Percentiles rank a stretch among this genome's conserved stretches.
phyloP scores from a whole-genome alignment of 2,888 invertebrate genomes.

The Perizoma flavofasciatum region DNA sequence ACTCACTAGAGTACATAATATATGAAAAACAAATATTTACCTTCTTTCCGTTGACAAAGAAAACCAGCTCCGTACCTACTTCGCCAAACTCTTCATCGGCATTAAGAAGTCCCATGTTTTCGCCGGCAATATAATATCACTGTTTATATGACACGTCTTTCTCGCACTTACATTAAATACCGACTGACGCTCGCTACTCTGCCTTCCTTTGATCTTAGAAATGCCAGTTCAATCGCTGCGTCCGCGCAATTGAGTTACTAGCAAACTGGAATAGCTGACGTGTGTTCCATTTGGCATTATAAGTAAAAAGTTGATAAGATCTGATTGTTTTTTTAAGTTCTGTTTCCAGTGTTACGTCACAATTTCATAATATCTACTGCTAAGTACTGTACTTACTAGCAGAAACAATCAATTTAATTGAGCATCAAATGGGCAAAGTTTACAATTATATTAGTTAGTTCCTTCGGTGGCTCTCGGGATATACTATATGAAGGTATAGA shows the following conservation, averaged over 20 bases:
- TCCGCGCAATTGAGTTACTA: conserved; percentile 10
- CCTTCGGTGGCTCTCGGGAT: no score
- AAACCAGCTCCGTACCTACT: conserved; percentile 63
- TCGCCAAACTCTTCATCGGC: conserved; percentile 61
- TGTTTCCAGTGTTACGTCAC: neutral
- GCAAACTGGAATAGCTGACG: conserved; percentile 9
- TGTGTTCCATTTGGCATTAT: no score
- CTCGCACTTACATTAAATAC: conserved; percentile 30
- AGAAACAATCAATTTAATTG: no score
- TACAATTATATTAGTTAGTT: no score
- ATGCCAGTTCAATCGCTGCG: conserved; percentile 7
- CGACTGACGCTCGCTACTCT: conserved; percentile 39
- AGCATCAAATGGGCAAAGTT: no score
- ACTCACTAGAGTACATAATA: neutral
- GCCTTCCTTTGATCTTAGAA: neutral
- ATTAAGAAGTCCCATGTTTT: conserved; percentile 66
- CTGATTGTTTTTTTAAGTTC: neutral
- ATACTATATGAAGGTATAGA: no score
- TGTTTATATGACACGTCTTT: conserved; percentile 40
- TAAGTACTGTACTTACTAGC: no score
- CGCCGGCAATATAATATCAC: conserved; percentile 26
- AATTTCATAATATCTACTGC: no score
- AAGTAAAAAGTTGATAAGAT: conserved; percentile 15
- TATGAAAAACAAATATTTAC: conserved; percentile 47
- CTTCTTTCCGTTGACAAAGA: conserved; percentile 81